Base-by-base conservation (phyloP, 2,888 invertebrate genomes). In the Metopia argyrocephala region DNA sequence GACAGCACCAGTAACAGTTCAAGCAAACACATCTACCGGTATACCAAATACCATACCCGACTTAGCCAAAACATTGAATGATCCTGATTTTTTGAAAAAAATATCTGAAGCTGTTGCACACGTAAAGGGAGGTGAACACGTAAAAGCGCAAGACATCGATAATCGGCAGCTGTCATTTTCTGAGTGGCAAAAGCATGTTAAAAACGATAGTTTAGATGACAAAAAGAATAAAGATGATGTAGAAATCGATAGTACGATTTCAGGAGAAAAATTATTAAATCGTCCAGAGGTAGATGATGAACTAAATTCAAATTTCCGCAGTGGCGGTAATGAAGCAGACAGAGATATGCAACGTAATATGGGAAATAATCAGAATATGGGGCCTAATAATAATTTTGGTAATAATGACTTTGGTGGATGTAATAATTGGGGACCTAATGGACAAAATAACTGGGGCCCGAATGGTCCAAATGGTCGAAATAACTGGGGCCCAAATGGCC, bases 1-100 rank as follows among this genome's bases (percentile, higher is more conserved):
- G 3, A n/a, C 54, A 59, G 7, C 38, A 50, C 23, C 25, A 7
- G n/a, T 27, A 9, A 2, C 38, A 28, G 15, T 21, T 9, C 20
- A 52, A 15, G 25, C 45, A 45, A 2, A 57, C 28, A n/a, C 56
- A n/a, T 66, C 38, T 38, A 6, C 38, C 9, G 15, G 38, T 56
- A 45, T 57, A 21, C 12, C 25, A 15, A 56, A 54, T 5, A 65
- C 70, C 59, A 57, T 85, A 23, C 82, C 84, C 21, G 85, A 87
- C 76, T 79, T 90, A 1, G 86, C 85, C 21, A 86, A 88, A 52
- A 87, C 84, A 2, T 82, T 90, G 4, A 86, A 87, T 50, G 88
- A 90, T 86, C 89, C 90, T 0, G 85, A 86, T 38, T 88, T 90
- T n/a, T 86, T 90, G 82, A 87, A 87, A 65, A 85, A 86, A 61